phyloP scores from a whole-genome alignment of 2,888 invertebrate genomes.

The Pelosia muscerda region DNA sequence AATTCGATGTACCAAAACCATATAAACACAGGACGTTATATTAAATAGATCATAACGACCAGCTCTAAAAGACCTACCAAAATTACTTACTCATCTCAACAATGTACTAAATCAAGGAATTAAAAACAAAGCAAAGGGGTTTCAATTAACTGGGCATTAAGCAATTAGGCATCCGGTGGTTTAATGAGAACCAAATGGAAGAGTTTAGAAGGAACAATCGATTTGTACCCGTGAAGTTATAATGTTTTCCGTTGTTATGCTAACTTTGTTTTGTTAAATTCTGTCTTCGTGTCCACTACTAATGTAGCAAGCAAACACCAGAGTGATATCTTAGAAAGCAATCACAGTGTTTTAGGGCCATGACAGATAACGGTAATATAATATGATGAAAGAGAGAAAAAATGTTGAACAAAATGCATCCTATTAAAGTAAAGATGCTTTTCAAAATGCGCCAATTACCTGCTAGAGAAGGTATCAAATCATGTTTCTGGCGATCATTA shows the following conservation, averaged over 20 bases:
- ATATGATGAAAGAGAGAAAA: too few species aligned
- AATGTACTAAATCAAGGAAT: constrained; percentile 40
- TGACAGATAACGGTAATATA: too few species aligned
- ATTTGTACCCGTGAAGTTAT: constrained; percentile 83
- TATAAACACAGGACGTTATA: constrained; percentile 63
- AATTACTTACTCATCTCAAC: constrained; percentile 31
- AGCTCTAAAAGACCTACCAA: constrained; percentile 49
- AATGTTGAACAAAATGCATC: too few species aligned
- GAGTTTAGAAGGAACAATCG: constrained; percentile 78
- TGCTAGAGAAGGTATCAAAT: too few species aligned
- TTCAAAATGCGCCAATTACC: too few species aligned
- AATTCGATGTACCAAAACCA: constrained; percentile 57
- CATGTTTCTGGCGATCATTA: too few species aligned
- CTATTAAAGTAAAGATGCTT: too few species aligned
- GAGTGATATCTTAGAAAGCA: neutral
- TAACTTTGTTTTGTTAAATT: constrained; percentile 28
- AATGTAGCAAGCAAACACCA: neutral
- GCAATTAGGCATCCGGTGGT: constrained; percentile 80
- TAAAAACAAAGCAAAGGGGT: constrained; percentile 65
- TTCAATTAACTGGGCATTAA: constrained; percentile 73
- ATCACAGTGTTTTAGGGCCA: neutral
- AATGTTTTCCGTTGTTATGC: constrained; percentile 73
- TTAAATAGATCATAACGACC: constrained; percentile 66
- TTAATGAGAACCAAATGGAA: constrained; percentile 85
- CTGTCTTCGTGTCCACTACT: neutral